phyloP scores from a whole-genome alignment of 2,113 vertebrate species.

The Oenanthe oenanthe region DNA sequence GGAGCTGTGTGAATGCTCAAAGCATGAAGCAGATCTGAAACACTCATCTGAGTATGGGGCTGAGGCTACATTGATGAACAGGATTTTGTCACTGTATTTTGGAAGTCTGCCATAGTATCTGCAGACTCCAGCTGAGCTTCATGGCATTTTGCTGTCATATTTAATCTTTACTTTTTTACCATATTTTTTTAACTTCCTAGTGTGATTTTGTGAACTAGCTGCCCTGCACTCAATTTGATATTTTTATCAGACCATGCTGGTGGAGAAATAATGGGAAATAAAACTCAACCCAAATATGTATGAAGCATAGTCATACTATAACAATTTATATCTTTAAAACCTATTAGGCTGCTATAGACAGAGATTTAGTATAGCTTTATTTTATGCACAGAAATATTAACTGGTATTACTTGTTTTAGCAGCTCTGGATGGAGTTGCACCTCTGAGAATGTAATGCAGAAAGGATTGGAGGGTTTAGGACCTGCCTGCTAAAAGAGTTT shows the following conservation, averaged over 20 bases:
- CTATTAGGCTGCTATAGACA: not conserved
- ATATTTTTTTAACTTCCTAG: not conserved
- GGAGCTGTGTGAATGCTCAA: not conserved
- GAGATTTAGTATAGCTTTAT: not conserved
- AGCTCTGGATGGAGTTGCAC: not conserved
- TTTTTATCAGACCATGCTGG: not conserved
- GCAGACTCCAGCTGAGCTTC: not conserved
- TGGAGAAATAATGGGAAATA: not conserved
- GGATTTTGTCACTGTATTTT: not conserved
- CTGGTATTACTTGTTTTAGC: not conserved
- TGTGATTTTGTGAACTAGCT: not conserved
- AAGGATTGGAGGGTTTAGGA: not conserved
- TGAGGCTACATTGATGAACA: not conserved
- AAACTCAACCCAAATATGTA: not conserved
- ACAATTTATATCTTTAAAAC: not conserved
- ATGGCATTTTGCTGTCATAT: not conserved
- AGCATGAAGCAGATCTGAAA: not conserved
- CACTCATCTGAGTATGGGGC: accelerated
- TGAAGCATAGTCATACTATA: not conserved
- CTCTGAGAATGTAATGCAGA: not conserved
- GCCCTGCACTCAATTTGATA: not conserved
- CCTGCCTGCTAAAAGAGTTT: not conserved
- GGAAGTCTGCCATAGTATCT: not conserved
- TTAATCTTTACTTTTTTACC: not conserved
- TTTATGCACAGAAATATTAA: not conserved